Evolutionary conservation across 2,888 invertebrate species (phyloP).

Genomic region (Limnephilus marmoratus): DNA sequence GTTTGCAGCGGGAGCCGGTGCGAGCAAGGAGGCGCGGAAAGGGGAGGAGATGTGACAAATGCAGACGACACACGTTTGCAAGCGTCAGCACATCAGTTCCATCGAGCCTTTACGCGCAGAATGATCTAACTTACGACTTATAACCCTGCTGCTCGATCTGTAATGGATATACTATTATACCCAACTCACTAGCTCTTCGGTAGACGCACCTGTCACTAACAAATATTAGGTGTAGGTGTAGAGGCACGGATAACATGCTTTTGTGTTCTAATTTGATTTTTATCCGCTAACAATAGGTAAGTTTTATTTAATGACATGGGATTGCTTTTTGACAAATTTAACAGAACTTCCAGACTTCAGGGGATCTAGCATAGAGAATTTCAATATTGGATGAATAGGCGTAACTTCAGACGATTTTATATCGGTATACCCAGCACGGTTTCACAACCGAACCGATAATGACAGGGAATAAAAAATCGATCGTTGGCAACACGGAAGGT

Average conservation of each 20-base stretch:
- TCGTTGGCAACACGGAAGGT: too few relatives aligned
- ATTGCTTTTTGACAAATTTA: neutral
- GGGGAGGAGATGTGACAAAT: slow-evolving; percentile 6
- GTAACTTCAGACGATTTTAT: too few relatives aligned
- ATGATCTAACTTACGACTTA: neutral
- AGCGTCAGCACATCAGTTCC: neutral
- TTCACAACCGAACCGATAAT: too few relatives aligned
- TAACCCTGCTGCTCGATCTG: neutral
- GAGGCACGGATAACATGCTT: neutral
- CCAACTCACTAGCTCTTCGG: neutral
- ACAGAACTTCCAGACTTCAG: neutral
- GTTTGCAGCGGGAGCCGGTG: neutral
- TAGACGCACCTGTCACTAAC: neutral
- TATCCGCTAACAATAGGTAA: neutral
- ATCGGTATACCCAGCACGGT: too few relatives aligned
- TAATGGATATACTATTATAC: neutral
- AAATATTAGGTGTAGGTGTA: neutral
- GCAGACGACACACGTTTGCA: slow-evolving; percentile 5
- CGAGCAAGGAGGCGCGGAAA: neutral
- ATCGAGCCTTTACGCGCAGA: neutral
- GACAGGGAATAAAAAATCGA: too few relatives aligned
- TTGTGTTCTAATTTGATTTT: neutral
- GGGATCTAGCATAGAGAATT: too few relatives aligned
- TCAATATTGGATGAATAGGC: too few relatives aligned
- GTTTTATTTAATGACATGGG: neutral